Evolutionary conservation across 1,140 invertebrate species (phyloP), one percentile per base, ranked within the genome.

Genomic region (Melitaea cinxia): DNA sequence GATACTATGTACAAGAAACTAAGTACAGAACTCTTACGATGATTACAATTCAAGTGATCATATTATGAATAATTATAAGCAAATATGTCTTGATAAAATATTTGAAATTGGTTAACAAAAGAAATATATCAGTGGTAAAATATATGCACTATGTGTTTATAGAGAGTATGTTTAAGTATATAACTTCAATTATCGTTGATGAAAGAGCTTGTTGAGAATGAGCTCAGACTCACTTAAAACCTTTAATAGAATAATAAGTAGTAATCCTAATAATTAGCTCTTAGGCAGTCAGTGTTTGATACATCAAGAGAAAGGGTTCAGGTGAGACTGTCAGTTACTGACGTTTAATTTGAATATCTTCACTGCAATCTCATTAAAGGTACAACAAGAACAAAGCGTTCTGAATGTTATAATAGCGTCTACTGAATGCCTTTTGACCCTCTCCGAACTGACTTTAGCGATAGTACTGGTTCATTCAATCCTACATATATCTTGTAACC

Each of bases 261-360:
- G 30, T 33, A 33, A 33, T 33, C 30, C 12, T 33, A 7, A 33
- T 33, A 33, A 1, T 33, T 79, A 80, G 61, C 75, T 61, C 68
- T 62, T 65, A 75, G 72, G 58, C 71, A 70, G 76, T 72, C 65
- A 65, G 42, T 69, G 52, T 68, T 81, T 73, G 71, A 75, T 80
- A 71, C 77, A 73, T 77, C 73, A 79, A 83, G 64, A 73, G 66
- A 68, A 64, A 61, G 68, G 64, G 68, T 64, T 57, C 56, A n/a
- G n/a, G n/a, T 39, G 24, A 56, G 72, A 70, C 50, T 69, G 66
- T 54, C 58, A 15, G 17, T 17, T 55, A 26, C 58, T 42, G 53
- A 42, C 68, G 60, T 81, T 78, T 61, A 73, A 83, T 87, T 85
- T 78, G 76, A 82, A 84, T 85, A 83, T 83, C 83, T 80, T 14